These are phyloP conservation scores for Vulpes vulpes DNA, from an alignment of 2,113 vertebrate species.

Conservation along the genomic window DNA sequence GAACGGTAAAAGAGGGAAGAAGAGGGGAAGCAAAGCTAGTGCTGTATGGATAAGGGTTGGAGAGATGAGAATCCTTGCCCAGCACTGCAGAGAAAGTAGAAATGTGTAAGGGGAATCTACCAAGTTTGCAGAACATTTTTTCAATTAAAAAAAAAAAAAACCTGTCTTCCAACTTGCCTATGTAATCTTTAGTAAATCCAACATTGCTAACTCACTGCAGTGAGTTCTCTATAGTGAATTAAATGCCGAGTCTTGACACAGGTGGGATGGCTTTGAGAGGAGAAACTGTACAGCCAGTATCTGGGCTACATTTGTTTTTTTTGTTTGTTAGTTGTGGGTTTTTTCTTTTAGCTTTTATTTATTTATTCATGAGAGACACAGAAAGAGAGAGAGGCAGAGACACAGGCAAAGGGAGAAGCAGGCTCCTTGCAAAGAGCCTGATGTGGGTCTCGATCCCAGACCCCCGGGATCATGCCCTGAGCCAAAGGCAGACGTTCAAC, in stretches of 20 bases:
- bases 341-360: too few relatives aligned
- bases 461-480: too few relatives aligned
- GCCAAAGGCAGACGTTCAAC: too few relatives aligned
- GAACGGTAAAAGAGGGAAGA: background rate
- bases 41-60: background rate
- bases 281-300: background rate
- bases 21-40: background rate
- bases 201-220: background rate
- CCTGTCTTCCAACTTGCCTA: background rate
- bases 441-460: too few relatives aligned
- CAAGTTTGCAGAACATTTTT: background rate
- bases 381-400: too few relatives aligned
- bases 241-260: background rate
- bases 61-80: background rate
- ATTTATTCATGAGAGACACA: too few relatives aligned
- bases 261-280: background rate
- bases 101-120: background rate
- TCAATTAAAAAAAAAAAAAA: background rate
- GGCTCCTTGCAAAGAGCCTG: too few relatives aligned
- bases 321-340: too few relatives aligned
- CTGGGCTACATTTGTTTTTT: background rate
- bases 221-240: background rate
- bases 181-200: slow-evolving; percentile 9
- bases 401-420: too few relatives aligned
- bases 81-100: background rate